Evolutionary conservation across 2,888 invertebrate species (phyloP).

Genomic region (Apodemia duryi): DNA sequence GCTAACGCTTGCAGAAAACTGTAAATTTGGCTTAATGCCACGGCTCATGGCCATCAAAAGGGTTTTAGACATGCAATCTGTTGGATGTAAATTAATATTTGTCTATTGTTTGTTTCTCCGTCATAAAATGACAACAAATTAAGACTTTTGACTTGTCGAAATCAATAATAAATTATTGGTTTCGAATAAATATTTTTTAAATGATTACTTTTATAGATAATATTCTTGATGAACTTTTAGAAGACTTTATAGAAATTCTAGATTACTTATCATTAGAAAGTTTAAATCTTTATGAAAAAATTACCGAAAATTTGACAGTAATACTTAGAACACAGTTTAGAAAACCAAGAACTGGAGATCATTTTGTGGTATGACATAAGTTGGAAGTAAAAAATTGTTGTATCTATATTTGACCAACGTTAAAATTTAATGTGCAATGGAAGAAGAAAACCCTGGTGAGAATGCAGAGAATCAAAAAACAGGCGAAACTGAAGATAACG

Average conservation of each 20-base stretch:
- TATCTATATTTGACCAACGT: neutral
- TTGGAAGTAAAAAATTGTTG: neutral
- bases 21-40: conserved; percentile 3
- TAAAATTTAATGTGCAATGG: conserved; percentile 23
- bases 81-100: neutral
- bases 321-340: conserved; percentile 49
- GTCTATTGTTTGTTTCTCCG: neutral
- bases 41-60: neutral
- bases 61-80: neutral
- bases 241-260: conserved; percentile 51
- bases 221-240: conserved; percentile 48
- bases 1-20: neutral
- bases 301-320: conserved; percentile 56
- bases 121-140: neutral
- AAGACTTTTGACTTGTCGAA: neutral
- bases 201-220: conserved; percentile 56
- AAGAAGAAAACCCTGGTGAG: conserved; percentile 22
- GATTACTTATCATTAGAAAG: conserved; percentile 53
- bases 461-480: conserved; percentile 16
- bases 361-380: conserved; percentile 50
- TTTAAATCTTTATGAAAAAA: conserved; percentile 54
- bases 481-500: conserved; percentile 31
- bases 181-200: conserved; percentile 32
- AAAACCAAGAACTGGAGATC: conserved; percentile 52
- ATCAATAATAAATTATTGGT: conserved; percentile 8